A percentile compares a stretch with the other conserved stretches of the same genome.
Conservation (phyloP, 2,113 vertebrate genomes). For the Engraulis encrasicolus region DNA sequence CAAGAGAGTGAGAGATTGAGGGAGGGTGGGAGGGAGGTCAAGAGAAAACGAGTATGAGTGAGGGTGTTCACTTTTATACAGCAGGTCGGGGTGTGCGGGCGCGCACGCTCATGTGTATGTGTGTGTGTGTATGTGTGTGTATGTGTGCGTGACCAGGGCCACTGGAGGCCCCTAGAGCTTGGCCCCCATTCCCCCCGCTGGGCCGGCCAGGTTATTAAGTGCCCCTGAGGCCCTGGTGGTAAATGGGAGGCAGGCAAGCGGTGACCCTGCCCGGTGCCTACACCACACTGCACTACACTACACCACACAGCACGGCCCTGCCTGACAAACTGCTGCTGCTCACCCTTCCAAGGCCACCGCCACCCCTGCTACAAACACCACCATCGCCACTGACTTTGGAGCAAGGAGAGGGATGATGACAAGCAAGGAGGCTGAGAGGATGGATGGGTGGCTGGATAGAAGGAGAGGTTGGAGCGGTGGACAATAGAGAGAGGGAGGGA, state of each 20-base stretch:
- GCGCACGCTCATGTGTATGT: no score
- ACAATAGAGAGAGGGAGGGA: neutral
- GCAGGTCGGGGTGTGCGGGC: no score
- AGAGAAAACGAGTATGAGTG: neutral
- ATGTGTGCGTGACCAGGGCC: no score
- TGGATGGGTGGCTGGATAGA: neutral
- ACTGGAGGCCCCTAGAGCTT: neutral
- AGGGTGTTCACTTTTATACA: no score
- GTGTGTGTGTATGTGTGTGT: no score
- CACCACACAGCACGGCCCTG: no score
- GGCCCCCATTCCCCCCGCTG: no score
- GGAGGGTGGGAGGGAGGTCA: no score
- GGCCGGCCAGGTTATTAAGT: constrained; percentile 82
- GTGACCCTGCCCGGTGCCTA: constrained; percentile 69
- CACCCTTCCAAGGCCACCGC: constrained; percentile 72
- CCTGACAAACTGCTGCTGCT: constrained; percentile 81
- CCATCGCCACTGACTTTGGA: constrained; percentile 40
- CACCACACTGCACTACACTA: no score
- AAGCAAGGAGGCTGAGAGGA: neutral
- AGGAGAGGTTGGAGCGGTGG: no score
- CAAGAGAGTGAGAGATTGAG: no score
- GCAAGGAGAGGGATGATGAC: constrained; percentile 22
- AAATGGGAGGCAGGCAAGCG: constrained; percentile 80
- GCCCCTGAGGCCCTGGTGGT: constrained; percentile 73
- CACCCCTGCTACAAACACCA: constrained; percentile 70